Evolutionary conservation across 2,113 vertebrate genomes (phyloP).

Genomic region (Sula dactylatra): DNA sequence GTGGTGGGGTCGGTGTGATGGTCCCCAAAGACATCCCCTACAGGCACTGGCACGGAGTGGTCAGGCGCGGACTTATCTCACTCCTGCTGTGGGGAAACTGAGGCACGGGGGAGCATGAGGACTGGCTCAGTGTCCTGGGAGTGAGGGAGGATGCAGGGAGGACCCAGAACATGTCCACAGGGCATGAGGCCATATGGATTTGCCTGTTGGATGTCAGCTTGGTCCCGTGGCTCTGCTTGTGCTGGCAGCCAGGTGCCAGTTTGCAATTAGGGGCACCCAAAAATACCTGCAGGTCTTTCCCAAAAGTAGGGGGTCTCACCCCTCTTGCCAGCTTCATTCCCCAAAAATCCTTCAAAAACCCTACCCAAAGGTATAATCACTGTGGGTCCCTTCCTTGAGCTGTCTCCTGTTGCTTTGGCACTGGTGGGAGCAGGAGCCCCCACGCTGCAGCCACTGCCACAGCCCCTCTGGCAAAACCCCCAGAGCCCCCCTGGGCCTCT

Average conservation of each 20-base stretch:
- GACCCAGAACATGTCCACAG: neutral
- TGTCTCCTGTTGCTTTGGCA: neutral
- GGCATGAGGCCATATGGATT: neutral
- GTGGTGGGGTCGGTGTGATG: neutral
- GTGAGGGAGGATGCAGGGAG: accelerated
- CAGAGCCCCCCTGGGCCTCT: accelerated
- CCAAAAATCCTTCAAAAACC: neutral
- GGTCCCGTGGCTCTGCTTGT: neutral
- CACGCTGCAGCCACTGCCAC: accelerated
- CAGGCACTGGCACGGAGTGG: neutral
- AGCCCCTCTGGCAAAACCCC: neutral
- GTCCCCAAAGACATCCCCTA: neutral
- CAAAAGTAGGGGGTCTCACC: neutral
- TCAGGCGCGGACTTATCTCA: neutral
- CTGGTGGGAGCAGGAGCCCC: accelerated
- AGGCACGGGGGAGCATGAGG: neutral
- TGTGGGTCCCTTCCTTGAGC: neutral
- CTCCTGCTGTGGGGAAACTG: neutral
- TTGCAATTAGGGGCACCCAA: neutral
- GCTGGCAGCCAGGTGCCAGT: neutral
- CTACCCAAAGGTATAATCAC: neutral
- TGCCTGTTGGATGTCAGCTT: neutral
- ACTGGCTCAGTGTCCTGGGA: neutral
- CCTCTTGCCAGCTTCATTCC: neutral
- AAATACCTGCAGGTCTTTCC: neutral